phyloP scores from a whole-genome alignment of 2,113 vertebrate genomes.

The Arizona elegans region DNA sequence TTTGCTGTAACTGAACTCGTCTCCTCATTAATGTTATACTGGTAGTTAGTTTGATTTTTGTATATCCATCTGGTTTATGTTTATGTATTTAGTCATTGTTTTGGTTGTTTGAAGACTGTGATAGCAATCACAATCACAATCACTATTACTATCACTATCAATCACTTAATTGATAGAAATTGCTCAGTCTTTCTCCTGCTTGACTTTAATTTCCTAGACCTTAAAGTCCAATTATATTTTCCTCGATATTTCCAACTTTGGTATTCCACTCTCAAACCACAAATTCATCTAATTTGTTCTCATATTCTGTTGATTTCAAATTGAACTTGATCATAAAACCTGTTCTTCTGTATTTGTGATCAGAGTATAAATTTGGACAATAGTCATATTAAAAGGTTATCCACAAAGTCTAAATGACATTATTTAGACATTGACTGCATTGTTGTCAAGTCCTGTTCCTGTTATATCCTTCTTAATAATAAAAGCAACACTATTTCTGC shows the following conservation, averaged over 20 bases:
- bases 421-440: neutral
- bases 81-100: no score
- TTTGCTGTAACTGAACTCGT: no score
- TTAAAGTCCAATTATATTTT: no score
- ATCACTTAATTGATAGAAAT: no score
- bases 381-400: neutral
- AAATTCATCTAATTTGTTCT: neutral
- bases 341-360: neutral
- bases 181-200: no score
- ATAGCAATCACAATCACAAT: no score
- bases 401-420: neutral
- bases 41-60: no score
- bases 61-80: no score
- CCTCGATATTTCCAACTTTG: neutral
- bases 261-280: neutral
- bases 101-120: no score
- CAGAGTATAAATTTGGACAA: neutral
- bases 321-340: neutral
- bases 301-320: neutral
- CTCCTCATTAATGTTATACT: no score
- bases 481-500: neutral
- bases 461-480: neutral
- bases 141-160: no score
- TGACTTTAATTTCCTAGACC: no score
- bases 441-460: neutral